A percentile compares a stretch with the other conserved stretches of the same genome.
Conservation (phyloP, 1,140 invertebrate genomes). For the Myzus persicae region DNA sequence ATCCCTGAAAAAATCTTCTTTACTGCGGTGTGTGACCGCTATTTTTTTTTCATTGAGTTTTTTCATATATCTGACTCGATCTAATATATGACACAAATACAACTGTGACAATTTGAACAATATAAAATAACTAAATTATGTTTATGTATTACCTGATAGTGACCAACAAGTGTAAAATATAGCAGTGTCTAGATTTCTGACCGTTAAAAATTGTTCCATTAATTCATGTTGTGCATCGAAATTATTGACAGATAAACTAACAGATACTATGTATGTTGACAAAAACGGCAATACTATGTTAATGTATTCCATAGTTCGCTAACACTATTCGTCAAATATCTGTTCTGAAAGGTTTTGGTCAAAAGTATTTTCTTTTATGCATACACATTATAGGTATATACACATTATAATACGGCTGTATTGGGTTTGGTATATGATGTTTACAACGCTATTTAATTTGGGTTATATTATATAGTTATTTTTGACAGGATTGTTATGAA, state of each 20-base stretch:
- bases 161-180: conserved; percentile 4
- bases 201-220: background rate
- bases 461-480: background rate
- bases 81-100: background rate
- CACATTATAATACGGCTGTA: background rate
- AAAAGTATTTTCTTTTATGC: background rate
- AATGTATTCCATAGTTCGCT: background rate
- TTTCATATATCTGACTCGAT: conserved; percentile 9
- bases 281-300: background rate
- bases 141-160: background rate
- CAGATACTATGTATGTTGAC: background rate
- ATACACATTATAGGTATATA: background rate
- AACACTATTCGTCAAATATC: background rate
- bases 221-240: background rate
- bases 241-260: background rate
- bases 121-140: background rate
- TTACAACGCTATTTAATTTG: no score
- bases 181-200: background rate
- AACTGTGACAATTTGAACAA: background rate
- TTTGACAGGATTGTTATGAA: background rate
- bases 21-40: background rate
- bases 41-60: background rate
- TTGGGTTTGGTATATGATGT: no score
- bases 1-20: background rate
- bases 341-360: background rate